A percentile compares a stretch with the other conserved stretches of the same genome.
These are phyloP conservation scores for Drosophila willistoni DNA, from an alignment of 1,140 invertebrate genomes.

Conservation along the genomic window DNA sequence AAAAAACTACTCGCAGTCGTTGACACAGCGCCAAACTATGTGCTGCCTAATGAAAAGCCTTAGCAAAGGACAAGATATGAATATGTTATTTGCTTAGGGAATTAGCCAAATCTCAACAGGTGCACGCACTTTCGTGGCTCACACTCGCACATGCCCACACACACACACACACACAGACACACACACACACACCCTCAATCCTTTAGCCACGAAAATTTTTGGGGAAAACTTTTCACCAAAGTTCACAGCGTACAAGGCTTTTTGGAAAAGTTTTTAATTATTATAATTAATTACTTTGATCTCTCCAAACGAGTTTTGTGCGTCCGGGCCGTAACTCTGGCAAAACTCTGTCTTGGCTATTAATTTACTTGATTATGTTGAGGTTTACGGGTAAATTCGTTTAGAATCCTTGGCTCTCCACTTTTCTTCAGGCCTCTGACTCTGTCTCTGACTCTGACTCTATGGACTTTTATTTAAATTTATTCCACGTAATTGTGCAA, in stretches of 20 bases:
- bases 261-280: slow-evolving; percentile 75
- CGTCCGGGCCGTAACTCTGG: slow-evolving; percentile 27
- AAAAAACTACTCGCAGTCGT: slow-evolving; percentile 60
- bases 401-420: slow-evolving; percentile 28
- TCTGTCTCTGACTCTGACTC: not conserved
- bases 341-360: slow-evolving; percentile 57
- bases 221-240: slow-evolving; percentile 54
- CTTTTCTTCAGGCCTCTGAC: not conserved
- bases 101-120: slow-evolving; percentile 77
- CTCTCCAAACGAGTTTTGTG: slow-evolving; percentile 47
- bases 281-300: slow-evolving; percentile 82
- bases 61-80: slow-evolving; percentile 63
- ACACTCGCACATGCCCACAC: slow-evolving; percentile 18
- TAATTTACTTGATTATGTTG: slow-evolving; percentile 81
- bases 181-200: slow-evolving; percentile 6
- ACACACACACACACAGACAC: slow-evolving; percentile 15
- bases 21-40: slow-evolving; percentile 32
- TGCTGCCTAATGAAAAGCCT: slow-evolving; percentile 3
- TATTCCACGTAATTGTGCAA: slow-evolving; percentile 68
- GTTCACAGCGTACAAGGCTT: slow-evolving; percentile 39
- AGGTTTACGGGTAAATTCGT: slow-evolving; percentile 59
- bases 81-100: slow-evolving; percentile 79
- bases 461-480: slow-evolving; percentile 57
- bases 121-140: slow-evolving; percentile 70
- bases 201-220: slow-evolving; percentile 32